Evolutionary conservation across 2,888 invertebrate species (phyloP), one percentile per base, ranked within the genome.

Genomic region (Eulithis prunata): DNA sequence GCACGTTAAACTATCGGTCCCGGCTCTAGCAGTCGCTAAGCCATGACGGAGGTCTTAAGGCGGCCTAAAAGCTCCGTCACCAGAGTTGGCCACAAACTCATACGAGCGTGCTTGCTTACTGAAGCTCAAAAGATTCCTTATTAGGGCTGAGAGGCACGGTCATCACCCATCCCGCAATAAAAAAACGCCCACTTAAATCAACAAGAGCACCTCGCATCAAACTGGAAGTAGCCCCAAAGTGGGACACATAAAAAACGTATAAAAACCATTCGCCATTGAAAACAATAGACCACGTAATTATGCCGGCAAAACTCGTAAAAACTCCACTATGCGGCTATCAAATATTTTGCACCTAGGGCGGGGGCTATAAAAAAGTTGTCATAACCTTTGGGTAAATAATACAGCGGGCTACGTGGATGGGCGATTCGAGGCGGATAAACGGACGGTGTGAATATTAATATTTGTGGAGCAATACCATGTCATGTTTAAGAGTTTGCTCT

Each of bases 271-370:
- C 78, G 55, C 74, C 73, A 76, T 78, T 72, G 71, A 78, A 81
- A 85, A 88, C 86, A 88, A 88, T 86, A 86, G 80, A 75, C 80
- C 71, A 66, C 82, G 79, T 86, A 87, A 89, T 89, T 86, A 88
- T 82, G 78, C 81, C 75, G 78, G 76, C 77, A 67, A 72, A 81
- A 79, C 70, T 75, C 83, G 78, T 87, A 88, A 89, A 90, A 84
- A 80, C 78, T 79, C 82, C 73, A 71, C 74, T 78, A 68, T 68
- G 64, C 71, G 70, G 76, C 84, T 82, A 87, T 89, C 86, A 87
- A 90, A 90, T 88, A 89, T 90, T 90, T 90, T 87, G 86, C 84
- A 84, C 85, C 81, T 82, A 78, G 73, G 71, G 76, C 77, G 81
- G 57, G 62, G 64, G 62, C 66, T 62, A 70, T 74, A 74, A 74